phyloP scores from a whole-genome alignment of 2,113 vertebrate genomes.

The Neoarius graeffei region DNA sequence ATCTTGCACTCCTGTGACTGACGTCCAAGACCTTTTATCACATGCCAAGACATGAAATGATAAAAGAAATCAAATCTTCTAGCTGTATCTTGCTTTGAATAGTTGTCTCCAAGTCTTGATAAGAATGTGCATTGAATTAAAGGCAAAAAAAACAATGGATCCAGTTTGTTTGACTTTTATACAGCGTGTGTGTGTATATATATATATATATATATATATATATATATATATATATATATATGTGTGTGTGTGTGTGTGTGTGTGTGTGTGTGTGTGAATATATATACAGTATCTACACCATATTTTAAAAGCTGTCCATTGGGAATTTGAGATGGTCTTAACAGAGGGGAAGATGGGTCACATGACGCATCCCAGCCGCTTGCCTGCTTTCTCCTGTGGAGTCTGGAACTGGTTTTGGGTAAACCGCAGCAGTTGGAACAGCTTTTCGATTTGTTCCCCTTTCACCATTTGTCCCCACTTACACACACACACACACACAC shows the following conservation, averaged over 20 bases:
- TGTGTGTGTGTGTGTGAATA: too few relatives aligned
- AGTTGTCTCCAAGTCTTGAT: conserved; percentile 50
- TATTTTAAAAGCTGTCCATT: conserved; percentile 34
- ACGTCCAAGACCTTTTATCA: conserved; percentile 65
- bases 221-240: too few relatives aligned
- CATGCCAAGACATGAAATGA: conserved; percentile 67
- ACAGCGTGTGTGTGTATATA: too few relatives aligned
- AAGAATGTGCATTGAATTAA: conserved; percentile 49
- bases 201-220: too few relatives aligned
- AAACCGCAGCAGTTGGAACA: conserved; percentile 45
- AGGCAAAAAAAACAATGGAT: conserved; percentile 3
- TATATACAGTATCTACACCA: background rate
- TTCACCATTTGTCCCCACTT: conserved; percentile 36
- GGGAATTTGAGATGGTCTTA: conserved; percentile 35
- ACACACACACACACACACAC: conserved; percentile 34
- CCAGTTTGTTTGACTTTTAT: background rate
- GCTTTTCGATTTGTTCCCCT: conserved; percentile 45
- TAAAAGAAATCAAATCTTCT: conserved; percentile 63
- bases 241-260: too few relatives aligned
- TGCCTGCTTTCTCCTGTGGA: conserved; percentile 41
- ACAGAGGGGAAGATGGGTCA: conserved; percentile 43
- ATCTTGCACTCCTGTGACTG: conserved; percentile 62
- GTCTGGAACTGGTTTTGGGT: conserved; percentile 53
- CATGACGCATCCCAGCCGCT: conserved; percentile 42
- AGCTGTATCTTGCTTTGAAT: conserved; percentile 55